Percentiles rank a stretch among this genome's conserved stretches.
phyloP scores from a whole-genome alignment of 2,113 vertebrate genomes.

The Pithys albifrons region DNA sequence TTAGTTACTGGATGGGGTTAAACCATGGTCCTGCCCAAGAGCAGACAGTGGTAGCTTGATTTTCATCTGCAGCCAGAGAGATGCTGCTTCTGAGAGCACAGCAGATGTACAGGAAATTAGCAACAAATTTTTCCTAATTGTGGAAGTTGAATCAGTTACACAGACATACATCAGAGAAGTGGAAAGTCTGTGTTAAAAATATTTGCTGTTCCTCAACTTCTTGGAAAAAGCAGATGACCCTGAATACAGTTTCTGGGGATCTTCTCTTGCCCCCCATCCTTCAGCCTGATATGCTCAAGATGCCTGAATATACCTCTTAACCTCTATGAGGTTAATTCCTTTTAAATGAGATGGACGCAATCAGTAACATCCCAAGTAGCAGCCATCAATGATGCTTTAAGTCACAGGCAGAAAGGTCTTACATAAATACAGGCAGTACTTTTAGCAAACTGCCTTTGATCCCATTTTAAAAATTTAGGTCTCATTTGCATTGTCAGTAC shows the following conservation, averaged over 20 bases:
- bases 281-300: not conserved
- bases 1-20: not conserved
- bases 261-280: not conserved
- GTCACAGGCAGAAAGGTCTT: not conserved
- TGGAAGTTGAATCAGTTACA: not conserved
- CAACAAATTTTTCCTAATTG: constrained; percentile 15
- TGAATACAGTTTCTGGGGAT: not conserved
- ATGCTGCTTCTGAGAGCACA: not conserved
- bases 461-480: not conserved
- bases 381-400: not conserved
- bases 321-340: not conserved
- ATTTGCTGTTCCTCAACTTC: not conserved
- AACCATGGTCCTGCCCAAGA: not conserved
- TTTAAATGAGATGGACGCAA: not conserved
- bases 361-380: not conserved
- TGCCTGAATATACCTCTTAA: not conserved
- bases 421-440: not conserved
- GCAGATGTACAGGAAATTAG: constrained; percentile 32
- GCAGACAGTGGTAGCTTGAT: not conserved
- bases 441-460: not conserved
- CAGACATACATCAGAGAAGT: not conserved
- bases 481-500: not conserved
- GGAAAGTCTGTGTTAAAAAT: not conserved
- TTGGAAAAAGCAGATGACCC: not conserved
- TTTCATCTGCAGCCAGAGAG: not conserved